These are phyloP conservation scores for Austrofundulus limnaeus DNA, from an alignment of 2,113 vertebrate species.

Conservation along the genomic window DNA sequence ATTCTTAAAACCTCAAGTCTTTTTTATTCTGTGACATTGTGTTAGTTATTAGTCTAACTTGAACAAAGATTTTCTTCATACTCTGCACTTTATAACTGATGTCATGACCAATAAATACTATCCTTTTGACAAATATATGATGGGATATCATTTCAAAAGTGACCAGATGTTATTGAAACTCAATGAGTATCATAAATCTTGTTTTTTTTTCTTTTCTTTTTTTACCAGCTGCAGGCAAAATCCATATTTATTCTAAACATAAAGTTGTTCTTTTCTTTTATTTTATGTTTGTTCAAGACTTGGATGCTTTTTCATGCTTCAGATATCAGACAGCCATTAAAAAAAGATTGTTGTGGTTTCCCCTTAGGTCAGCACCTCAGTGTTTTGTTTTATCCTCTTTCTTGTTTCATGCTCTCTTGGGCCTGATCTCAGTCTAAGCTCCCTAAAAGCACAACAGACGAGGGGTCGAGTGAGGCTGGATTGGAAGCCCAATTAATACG, in stretches of 20 bases:
- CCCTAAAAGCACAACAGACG: slow-evolving; percentile 23
- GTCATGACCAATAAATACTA: too few relatives aligned
- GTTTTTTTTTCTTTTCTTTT: too few relatives aligned
- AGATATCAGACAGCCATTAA: slow-evolving; percentile 38
- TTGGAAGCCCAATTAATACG: neutral
- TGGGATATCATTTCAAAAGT: too few relatives aligned
- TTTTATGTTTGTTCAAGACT: slow-evolving; percentile 29
- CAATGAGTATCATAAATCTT: too few relatives aligned
- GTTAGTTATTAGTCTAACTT: too few relatives aligned
- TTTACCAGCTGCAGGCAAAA: too few relatives aligned
- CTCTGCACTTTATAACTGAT: too few relatives aligned
- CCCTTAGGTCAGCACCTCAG: slow-evolving; percentile 38
- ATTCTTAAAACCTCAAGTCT: too few relatives aligned
- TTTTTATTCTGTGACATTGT: too few relatives aligned
- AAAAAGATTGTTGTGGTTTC: slow-evolving; percentile 20
- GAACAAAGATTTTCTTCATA: too few relatives aligned
- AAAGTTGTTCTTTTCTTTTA: neutral
- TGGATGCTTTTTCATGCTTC: slow-evolving; percentile 11
- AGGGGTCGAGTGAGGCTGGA: neutral
- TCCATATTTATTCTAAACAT: slow-evolving; percentile 1
- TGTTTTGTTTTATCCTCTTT: slow-evolving; percentile 38
- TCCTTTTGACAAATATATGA: too few relatives aligned
- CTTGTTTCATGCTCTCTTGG: slow-evolving; percentile 40
- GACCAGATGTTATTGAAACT: too few relatives aligned
- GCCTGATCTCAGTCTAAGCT: slow-evolving; percentile 31